Percentiles rank a stretch among this genome's conserved stretches.
These are phyloP conservation scores for Spinus olivaceus DNA, from an alignment of 2,797 vertebrate species.

Conservation along the genomic window DNA sequence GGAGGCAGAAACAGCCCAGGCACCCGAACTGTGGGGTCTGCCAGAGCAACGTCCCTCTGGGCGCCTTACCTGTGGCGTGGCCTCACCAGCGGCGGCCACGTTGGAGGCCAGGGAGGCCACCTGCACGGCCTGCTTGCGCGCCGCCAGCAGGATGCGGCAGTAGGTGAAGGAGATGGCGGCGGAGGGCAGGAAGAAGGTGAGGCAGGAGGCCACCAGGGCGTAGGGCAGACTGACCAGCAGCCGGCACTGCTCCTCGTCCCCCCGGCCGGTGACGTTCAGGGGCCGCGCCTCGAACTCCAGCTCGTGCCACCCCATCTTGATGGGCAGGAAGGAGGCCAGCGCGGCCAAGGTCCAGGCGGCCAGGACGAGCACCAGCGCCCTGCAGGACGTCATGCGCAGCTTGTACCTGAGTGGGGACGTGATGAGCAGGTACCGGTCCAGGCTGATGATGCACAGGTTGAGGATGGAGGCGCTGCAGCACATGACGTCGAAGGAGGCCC, in stretches of 20 bases:
- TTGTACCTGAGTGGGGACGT: conserved; percentile 94
- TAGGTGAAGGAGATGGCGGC: conserved; percentile 97
- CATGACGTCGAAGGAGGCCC: conserved; percentile 97
- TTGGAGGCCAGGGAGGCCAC: conserved; percentile 85
- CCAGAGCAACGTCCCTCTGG: fast-evolving
- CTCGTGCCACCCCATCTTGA: conserved; percentile 95
- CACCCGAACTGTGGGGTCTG: fast-evolving
- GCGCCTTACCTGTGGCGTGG: conserved; percentile 64
- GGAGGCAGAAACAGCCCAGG: not conserved
- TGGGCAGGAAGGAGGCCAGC: conserved; percentile 91
- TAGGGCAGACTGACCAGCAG: conserved; percentile 91
- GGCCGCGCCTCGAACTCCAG: conserved; percentile 68
- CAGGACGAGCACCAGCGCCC: conserved; percentile 85
- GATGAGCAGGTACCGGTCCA: conserved; percentile 96
- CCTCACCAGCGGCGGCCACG: not conserved
- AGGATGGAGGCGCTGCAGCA: conserved; percentile 98
- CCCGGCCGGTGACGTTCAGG: conserved; percentile 53
- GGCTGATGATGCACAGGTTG: conserved; percentile 95
- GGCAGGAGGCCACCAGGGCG: conserved; percentile 89
- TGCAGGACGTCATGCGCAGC: conserved; percentile 88
- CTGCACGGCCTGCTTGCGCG: conserved; percentile 88
- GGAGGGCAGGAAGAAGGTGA: conserved; percentile 95
- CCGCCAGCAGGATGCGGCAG: conserved; percentile 91
- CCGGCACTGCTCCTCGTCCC: conserved; percentile 83
- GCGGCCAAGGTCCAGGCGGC: conserved; percentile 90